Evolutionary conservation across 2,797 vertebrate genomes (phyloP).

Genomic region (Pipistrellus nathusii): DNA sequence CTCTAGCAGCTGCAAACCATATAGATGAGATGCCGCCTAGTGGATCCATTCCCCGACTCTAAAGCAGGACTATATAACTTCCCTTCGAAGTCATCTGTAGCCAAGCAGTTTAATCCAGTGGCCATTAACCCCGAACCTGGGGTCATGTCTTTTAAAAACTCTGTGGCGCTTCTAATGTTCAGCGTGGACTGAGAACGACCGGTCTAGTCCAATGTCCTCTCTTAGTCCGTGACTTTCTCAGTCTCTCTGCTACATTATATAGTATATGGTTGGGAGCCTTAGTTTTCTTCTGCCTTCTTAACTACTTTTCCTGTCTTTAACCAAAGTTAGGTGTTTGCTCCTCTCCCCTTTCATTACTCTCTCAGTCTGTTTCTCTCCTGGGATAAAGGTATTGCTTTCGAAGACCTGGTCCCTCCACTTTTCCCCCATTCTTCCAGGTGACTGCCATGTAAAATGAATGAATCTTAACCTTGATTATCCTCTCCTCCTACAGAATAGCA

Average conservation of each 20-base stretch:
- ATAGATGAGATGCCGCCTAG: not conserved
- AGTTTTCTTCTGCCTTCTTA: not conserved
- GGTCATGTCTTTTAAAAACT: not conserved
- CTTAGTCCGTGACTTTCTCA: not conserved
- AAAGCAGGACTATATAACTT: not conserved
- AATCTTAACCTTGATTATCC: not conserved
- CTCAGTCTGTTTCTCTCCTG: not conserved
- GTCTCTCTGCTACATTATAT: not conserved
- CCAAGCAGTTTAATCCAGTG: not conserved
- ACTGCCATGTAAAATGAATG: not conserved
- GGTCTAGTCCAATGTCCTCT: not conserved
- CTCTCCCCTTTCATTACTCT: not conserved
- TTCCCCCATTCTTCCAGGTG: not conserved
- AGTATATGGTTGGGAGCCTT: not conserved
- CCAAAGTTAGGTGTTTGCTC: too few species aligned
- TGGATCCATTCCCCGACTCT: not conserved
- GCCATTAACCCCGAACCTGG: not conserved
- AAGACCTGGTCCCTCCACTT: not conserved
- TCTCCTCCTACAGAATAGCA: too few species aligned
- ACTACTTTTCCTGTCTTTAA: not conserved
- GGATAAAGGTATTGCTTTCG: not conserved
- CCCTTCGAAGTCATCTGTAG: not conserved
- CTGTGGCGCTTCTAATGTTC: not conserved
- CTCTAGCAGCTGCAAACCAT: not conserved
- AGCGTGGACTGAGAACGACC: not conserved